These are phyloP conservation scores for Chloroceryle inda DNA, from an alignment of 2,797 vertebrate species.

Conservation along the genomic window DNA sequence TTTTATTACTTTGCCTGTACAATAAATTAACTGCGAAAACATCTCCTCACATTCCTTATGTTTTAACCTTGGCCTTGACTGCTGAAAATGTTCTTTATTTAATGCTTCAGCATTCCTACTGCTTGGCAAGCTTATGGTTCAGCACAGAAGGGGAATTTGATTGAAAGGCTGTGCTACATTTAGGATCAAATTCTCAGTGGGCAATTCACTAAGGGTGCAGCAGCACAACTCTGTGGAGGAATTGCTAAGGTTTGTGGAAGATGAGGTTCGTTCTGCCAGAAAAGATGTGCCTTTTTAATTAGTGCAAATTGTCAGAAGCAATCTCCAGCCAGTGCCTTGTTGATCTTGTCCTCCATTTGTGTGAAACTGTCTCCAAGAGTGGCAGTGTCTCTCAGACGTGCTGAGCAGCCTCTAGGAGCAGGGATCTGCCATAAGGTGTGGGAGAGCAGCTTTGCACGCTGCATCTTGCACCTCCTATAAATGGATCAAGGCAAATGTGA, in stretches of 20 bases:
- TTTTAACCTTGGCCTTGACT: conserved; percentile 64
- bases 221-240: background rate
- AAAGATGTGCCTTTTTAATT: background rate
- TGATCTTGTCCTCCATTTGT: background rate
- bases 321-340: background rate
- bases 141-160: conserved; percentile 37
- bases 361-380: background rate
- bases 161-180: conserved; percentile 46
- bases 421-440: background rate
- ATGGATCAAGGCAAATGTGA: background rate
- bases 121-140: conserved; percentile 50
- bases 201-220: background rate
- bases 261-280: background rate
- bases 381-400: accelerated
- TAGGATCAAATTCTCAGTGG: conserved; percentile 33
- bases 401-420: background rate
- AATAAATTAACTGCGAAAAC: conserved; percentile 59
- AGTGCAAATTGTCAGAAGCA: background rate
- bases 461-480: background rate
- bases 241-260: background rate
- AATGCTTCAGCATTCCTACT: conserved; percentile 49
- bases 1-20: conserved; percentile 24
- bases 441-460: background rate
- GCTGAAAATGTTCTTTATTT: conserved; percentile 68
- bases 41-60: conserved; percentile 40